Evolutionary conservation across 2,113 vertebrate genomes (phyloP).

Genomic region (Apodemus sylvaticus): DNA sequence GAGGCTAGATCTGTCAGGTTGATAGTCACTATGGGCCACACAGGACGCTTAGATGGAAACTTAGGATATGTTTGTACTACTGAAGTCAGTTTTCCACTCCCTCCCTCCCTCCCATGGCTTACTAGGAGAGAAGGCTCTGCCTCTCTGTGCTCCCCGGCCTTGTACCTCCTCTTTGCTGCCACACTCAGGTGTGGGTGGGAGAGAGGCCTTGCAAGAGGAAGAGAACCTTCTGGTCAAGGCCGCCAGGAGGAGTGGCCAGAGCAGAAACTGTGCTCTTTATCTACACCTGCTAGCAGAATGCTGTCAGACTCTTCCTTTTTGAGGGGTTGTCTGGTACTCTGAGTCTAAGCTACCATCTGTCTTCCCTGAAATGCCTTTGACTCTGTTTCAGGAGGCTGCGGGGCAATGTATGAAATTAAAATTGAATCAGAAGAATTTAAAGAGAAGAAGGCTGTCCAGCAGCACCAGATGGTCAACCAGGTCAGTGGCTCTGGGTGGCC

Average conservation of each 20-base stretch:
- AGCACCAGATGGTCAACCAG: conserved; percentile 96
- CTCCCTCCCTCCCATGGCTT: not conserved
- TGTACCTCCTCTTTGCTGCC: not conserved
- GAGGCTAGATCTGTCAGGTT: no score
- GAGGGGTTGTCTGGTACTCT: not conserved
- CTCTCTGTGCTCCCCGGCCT: not conserved
- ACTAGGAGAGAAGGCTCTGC: not conserved
- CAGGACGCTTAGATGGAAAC: not conserved
- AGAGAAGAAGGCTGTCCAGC: conserved; percentile 93
- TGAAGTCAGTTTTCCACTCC: not conserved
- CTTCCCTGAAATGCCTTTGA: not conserved
- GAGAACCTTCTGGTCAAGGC: not conserved
- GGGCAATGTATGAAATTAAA: conserved; percentile 97
- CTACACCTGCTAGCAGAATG: not conserved
- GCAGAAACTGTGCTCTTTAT: not conserved
- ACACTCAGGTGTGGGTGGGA: no score
- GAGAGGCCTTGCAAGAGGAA: not conserved
- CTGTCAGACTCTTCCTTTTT: not conserved
- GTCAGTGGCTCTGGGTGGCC: conserved; percentile 78
- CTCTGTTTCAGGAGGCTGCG: conserved; percentile 91
- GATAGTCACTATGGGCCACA: not conserved
- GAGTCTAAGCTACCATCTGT: not conserved
- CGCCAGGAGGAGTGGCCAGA: not conserved
- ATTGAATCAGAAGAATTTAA: conserved; percentile 95
- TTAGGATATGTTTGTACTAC: not conserved